phyloP scores from a whole-genome alignment of 2,113 vertebrate genomes.

The Gobio gobio region DNA sequence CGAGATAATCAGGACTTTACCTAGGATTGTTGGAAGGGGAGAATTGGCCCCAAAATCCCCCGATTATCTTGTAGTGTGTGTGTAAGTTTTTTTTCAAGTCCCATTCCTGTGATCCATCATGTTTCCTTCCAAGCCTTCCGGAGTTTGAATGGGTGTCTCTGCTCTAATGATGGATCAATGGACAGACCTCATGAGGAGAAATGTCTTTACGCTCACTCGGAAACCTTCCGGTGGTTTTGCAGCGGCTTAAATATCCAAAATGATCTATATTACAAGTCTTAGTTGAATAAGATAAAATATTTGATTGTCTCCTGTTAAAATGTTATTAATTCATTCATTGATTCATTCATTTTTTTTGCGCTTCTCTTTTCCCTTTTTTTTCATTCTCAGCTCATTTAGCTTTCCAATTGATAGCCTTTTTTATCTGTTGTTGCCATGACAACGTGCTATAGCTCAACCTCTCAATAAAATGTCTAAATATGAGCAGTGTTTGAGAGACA shows the following conservation, averaged over 20 bases:
- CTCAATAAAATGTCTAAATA: conserved; percentile 67
- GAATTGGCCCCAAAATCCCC: no score
- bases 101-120: conserved; percentile 53
- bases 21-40: no score
- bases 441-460: conserved; percentile 67
- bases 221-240: neutral
- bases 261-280: neutral
- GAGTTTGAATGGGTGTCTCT: conserved; percentile 45
- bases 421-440: conserved; percentile 78
- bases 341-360: conserved; percentile 36
- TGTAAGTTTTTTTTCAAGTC: conserved; percentile 17
- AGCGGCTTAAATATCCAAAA: neutral
- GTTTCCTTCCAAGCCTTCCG: conserved; percentile 53
- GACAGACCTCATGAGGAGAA: neutral
- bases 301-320: neutral
- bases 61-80: neutral
- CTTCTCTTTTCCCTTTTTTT: neutral
- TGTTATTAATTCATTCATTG: conserved; percentile 7
- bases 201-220: neutral
- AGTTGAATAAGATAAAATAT: neutral
- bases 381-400: conserved; percentile 59
- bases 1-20: no score
- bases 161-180: neutral
- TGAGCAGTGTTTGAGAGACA: conserved; percentile 63
- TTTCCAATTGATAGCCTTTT: conserved; percentile 67